phyloP scores from a whole-genome alignment of 2,888 invertebrate species.

The Ligdia adustata region DNA sequence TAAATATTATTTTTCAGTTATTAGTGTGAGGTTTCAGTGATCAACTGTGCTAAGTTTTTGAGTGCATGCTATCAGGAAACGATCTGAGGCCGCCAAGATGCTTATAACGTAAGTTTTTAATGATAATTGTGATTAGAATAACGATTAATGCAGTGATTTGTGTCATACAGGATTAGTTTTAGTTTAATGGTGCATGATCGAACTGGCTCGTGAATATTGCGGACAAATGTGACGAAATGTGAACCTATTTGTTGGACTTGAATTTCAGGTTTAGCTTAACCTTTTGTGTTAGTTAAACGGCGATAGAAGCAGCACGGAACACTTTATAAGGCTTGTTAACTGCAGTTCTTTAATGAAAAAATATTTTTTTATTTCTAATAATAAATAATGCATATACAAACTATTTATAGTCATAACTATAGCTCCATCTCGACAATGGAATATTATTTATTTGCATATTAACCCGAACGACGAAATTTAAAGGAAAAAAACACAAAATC shows the following conservation, averaged over 20 bases:
- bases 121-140: slow-evolving; percentile 46
- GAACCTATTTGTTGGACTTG: not conserved
- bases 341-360: too few species aligned
- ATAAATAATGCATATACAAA: too few species aligned
- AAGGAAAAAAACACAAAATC: too few species aligned
- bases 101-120: slow-evolving; percentile 76
- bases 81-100: slow-evolving; percentile 61
- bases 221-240: slow-evolving; percentile 26
- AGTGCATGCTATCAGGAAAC: slow-evolving; percentile 70
- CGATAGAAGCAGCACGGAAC: too few species aligned
- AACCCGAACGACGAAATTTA: too few species aligned
- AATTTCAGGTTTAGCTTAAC: not conserved
- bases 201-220: slow-evolving; percentile 18
- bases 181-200: slow-evolving; percentile 24
- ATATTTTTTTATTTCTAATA: too few species aligned
- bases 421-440: too few species aligned
- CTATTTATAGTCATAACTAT: too few species aligned
- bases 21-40: slow-evolving; percentile 63
- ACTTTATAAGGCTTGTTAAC: too few species aligned
- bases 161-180: slow-evolving; percentile 8
- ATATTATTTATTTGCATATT: too few species aligned
- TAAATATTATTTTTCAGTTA: too few species aligned
- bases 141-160: slow-evolving; percentile 26
- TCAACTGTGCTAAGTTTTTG: slow-evolving; percentile 67
- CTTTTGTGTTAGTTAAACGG: not conserved